Evolutionary conservation across 2,797 vertebrate species (phyloP), one percentile per base, ranked within the genome.

Genomic region (Masticophis lateralis): DNA sequence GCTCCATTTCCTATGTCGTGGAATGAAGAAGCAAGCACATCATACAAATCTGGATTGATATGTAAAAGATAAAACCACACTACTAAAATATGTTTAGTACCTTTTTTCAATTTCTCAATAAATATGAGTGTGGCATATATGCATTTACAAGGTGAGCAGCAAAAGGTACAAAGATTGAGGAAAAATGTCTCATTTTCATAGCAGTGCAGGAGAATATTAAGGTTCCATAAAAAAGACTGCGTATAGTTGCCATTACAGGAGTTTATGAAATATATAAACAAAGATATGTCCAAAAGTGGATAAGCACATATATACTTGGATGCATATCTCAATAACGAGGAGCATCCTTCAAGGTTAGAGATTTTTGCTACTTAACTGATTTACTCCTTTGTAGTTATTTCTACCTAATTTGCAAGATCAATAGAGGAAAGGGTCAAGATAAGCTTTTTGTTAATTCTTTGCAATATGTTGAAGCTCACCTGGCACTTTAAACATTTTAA

Each of bases 151-250:
- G 43, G 51, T 92, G 83, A 94, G 43, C 87, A 90, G 37, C 91
- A 93, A 0, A 4, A 87, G 94, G 92, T 95, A 94, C 95, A 94
- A 93, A 96, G 66, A 92, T 63, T n/a, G 25, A 88, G 94, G 94
- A 92, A 94, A 91, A 7, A 6, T 89, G 95, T 94, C 94, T 90
- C 95, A 94, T 96, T 94, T 95, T 94, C 92, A 96, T 94, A 95
- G 96, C 96, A 97, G 96, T 97, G 97, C 97, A 97, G 97, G 51
- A 97, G 93, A 96, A 96, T 89, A 86, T 83, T 16, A 86, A 95
- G 93, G 55, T 61, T 93, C 5, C 94, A 60, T 22, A 37, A 94
- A 69, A 83, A 91, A 92, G 95, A 95, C 94, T 92, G 86, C 92
- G 93, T 92, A 92, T 88, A 93, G 79, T 94, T 89, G 89, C 94